Base-by-base conservation (phyloP, 1,140 invertebrate species). In the Pseudomyrmex gracilis region DNA sequence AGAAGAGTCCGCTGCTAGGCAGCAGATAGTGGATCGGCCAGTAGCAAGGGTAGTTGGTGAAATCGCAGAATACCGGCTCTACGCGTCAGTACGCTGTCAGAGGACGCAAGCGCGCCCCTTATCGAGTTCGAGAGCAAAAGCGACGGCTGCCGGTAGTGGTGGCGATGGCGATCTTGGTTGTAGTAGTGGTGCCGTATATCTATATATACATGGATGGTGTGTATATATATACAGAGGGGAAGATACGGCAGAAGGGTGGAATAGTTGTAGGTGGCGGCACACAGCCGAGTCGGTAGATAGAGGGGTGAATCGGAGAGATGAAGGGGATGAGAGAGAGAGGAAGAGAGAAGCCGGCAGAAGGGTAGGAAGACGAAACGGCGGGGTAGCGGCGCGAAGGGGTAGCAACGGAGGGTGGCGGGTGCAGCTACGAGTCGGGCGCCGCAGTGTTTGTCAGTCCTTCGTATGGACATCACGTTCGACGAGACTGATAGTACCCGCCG, bases 91-190 rank as follows among this genome's bases (percentile, higher is more conserved):
- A 89, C 64, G 71, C 71, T 78, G 86, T 77, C 71, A 82, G 90
- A 90, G 88, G 88, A 91, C 86, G 83, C 86, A 86, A 87, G 86
- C 85, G 90, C 90, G 86, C 86, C 89, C 92, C 92, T 93, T 93
- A 93, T 93, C 92, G 92, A 92, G 90, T 93, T 93, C 90, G 91
- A 91, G 91, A 93, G 92, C 85, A 90, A 91, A 92, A 92, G 91
- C 90, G 85, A 89, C 87, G 86, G 85, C 73, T 83, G 83, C 77
- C 49, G 71, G 78, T 82, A 80, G 66, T 77, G 55, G 86, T 64
- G 34, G 88, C 71, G 76, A 66, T 73, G 61, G 51, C 10, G 55
- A 74, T 64, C 24, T 55, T 51, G 47, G 20, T 43, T 45, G 73
- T 66, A 49, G 57, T 34, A 66, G 47, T 9, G 47, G 64, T 15